A percentile compares a stretch with the other conserved stretches of the same genome.
These are phyloP conservation scores for Pleuronectes platessa DNA, from an alignment of 2,113 vertebrate species.

Conservation along the genomic window DNA sequence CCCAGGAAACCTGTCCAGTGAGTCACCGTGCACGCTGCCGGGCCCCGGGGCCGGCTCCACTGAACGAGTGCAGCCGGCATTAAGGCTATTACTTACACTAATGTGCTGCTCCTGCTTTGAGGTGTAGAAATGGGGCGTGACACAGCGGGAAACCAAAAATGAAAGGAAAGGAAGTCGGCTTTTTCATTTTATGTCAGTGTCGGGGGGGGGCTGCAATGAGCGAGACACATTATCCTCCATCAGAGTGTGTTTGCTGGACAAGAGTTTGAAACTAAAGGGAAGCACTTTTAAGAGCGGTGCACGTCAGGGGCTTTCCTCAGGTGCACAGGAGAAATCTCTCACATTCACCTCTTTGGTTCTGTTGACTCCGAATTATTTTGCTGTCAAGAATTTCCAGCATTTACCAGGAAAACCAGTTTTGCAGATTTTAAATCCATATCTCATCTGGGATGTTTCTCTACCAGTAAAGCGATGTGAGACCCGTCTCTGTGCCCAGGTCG, in stretches of 20 bases:
- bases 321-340: background rate
- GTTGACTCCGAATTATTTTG: background rate
- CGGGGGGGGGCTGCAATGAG: slow-evolving; percentile 1
- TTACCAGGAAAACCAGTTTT: background rate
- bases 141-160: too few species aligned
- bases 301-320: background rate
- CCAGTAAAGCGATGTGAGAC: background rate
- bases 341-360: background rate
- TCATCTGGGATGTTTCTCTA: too few species aligned
- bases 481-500: too few species aligned
- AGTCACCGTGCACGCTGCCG: background rate
- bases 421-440: too few species aligned
- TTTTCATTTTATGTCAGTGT: slow-evolving; percentile 17
- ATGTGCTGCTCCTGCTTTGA: background rate
- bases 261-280: background rate
- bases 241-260: background rate
- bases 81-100: background rate
- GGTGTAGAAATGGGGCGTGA: too few species aligned
- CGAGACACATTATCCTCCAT: slow-evolving; percentile 25
- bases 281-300: background rate
- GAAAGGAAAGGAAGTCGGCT: too few species aligned
- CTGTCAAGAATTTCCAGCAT: background rate
- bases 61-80: background rate
- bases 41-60: background rate
- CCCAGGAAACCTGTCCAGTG: background rate